Base-by-base conservation (phyloP, 2,888 invertebrate species). In the Folsomia candida region DNA sequence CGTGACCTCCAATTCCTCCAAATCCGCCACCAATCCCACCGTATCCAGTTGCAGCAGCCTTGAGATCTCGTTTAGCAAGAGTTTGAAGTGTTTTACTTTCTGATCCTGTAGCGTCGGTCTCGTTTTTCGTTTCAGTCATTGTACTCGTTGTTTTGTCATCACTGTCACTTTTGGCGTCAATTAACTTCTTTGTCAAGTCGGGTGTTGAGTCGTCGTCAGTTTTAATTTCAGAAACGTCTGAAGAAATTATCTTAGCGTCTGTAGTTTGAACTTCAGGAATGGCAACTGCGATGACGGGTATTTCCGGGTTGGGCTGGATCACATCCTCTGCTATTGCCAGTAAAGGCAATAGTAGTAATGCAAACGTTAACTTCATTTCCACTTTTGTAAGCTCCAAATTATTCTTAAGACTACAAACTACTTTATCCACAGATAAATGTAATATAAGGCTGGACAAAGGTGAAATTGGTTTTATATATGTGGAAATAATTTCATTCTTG, bases 11-110 rank as follows among this genome's bases (percentile, higher is more conserved):
- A 67, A 24, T 62, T 2, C 58, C 68, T 24, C 70, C 72, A 27
- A 64, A 51, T 0, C 66, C 60, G 18, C 73, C 68, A 1, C 37
- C 51, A n/a, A 64, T 63, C 27, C 62, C 70, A 3, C 69, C 66
- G 57, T 68, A 72, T 24, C 76, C 76, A 28, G 78, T 72, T 2
- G 72, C 78, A 47, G 75, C 62, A 6, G 75, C 57, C 24, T 69
- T 51, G 4, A 78, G 63, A 60, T 76, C 76, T 51, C 75, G 27
- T 70, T 76, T 78, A 1, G 37, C 37, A 24, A 51, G 18, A 51
- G 14, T 29, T 1, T 29, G 51, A 29, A 18, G 57, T 67, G 59
- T 59, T 20, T 59, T 66, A 60, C 58, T 63, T 51, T 67, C 60
- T 22, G 51, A 22, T 51, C 54, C 63, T 20, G n/a, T 24, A n/a